A percentile compares a stretch with the other conserved stretches of the same genome.
phyloP scores from a whole-genome alignment of 2,888 invertebrate genomes.

The Arctia plantaginis region DNA sequence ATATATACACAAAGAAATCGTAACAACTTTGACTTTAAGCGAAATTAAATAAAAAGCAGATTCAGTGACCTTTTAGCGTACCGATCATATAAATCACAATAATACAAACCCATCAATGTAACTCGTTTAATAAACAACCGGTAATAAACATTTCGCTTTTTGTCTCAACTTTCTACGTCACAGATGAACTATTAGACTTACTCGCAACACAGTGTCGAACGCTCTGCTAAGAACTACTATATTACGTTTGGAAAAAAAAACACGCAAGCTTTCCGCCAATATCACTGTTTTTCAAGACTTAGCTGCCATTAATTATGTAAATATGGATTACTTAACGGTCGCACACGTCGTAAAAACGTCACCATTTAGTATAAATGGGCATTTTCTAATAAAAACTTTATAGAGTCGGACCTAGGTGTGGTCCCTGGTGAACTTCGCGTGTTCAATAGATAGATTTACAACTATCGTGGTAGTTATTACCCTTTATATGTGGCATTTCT shows the following conservation, averaged over 20 bases:
- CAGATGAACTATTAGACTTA: constrained; percentile 47
- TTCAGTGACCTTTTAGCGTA: constrained; percentile 16
- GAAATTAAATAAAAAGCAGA: not conserved
- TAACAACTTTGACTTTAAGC: not conserved
- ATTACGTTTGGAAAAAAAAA: constrained; percentile 19
- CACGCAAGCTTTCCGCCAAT: constrained; percentile 32
- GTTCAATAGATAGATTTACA: constrained; percentile 44
- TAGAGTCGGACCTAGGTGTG: constrained; percentile 45
- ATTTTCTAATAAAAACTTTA: constrained; percentile 56
- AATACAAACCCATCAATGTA: constrained; percentile 15
- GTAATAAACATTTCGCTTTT: constrained; percentile 47
- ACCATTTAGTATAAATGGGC: constrained; percentile 37
- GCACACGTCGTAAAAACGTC: constrained; percentile 50
- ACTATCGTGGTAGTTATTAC: constrained; percentile 33
- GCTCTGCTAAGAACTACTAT: constrained; percentile 35
- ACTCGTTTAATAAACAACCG: constrained; percentile 16
- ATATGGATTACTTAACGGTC: constrained; percentile 46
- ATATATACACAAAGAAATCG: not conserved
- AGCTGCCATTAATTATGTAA: constrained; percentile 38
- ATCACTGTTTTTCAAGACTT: constrained; percentile 43
- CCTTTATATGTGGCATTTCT: constrained; percentile 8
- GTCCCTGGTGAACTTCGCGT: constrained; percentile 57
- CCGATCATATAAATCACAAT: constrained; percentile 19
- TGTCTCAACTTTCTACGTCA: constrained; percentile 40
- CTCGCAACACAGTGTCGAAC: constrained; percentile 39